phyloP scores from a whole-genome alignment of 2,797 vertebrate species.

The Hybognathus amarus region DNA sequence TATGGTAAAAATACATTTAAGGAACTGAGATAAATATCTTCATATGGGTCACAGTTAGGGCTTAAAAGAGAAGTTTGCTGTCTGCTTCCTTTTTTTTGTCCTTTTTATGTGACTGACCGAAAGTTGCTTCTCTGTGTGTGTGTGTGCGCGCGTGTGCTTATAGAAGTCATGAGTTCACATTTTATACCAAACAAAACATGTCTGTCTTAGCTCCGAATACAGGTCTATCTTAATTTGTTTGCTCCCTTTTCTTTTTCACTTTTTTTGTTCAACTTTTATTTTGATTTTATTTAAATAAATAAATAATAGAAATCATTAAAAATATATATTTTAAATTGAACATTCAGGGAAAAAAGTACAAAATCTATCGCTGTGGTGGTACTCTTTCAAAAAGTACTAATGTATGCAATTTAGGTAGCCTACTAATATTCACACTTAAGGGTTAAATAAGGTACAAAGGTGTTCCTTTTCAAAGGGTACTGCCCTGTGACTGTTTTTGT shows the following conservation, averaged over 20 bases:
- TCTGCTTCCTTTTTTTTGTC: neutral
- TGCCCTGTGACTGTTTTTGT: neutral
- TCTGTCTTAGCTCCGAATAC: constrained; percentile 1
- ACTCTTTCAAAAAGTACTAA: neutral
- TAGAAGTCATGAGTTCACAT: constrained; percentile 35
- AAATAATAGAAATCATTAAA: neutral
- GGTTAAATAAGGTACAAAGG: neutral
- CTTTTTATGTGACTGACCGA: neutral
- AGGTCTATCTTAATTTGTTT: neutral
- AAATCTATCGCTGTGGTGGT: neutral
- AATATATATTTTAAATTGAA: neutral
- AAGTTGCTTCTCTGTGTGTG: neutral
- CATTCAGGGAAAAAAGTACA: neutral
- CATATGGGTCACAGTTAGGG: neutral
- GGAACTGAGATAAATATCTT: constrained; percentile 28
- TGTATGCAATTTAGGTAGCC: too few species aligned
- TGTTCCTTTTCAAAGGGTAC: neutral
- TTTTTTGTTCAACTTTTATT: neutral
- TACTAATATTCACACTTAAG: neutral
- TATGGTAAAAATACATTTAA: constrained; percentile 25
- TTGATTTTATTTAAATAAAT: neutral
- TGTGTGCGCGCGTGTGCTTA: neutral
- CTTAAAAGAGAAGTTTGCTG: neutral
- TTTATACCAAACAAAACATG: constrained; percentile 13
- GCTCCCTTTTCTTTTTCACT: neutral